A percentile compares a stretch with the other conserved stretches of the same genome.
Evolutionary conservation across 1,140 invertebrate species (phyloP).

Genomic region (Galendromus occidentalis): DNA sequence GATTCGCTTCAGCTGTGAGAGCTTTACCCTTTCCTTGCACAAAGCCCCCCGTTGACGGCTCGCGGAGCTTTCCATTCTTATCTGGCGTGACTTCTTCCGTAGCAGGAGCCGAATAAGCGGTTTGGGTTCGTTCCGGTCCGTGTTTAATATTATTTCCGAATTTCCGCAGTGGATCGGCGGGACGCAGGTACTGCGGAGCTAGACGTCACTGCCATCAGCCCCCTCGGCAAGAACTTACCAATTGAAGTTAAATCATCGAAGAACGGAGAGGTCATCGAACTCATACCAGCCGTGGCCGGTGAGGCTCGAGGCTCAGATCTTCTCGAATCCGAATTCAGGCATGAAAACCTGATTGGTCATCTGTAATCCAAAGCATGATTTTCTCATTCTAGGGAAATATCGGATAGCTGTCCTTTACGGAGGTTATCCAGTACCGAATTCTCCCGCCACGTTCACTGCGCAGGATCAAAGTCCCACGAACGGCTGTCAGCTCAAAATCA

Average conservation of each 20-base stretch:
- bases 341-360: neutral
- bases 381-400: slow-evolving; percentile 50
- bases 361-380: neutral
- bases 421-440: slow-evolving; percentile 39
- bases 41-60: neutral
- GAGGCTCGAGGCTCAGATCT: neutral
- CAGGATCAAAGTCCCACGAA: neutral
- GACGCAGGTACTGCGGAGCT: slow-evolving; percentile 73
- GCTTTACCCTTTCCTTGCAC: no score
- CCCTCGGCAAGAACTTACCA: slow-evolving; percentile 62
- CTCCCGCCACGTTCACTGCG: slow-evolving; percentile 21
- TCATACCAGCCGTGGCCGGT: slow-evolving; percentile 48
- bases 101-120: neutral
- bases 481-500: slow-evolving; percentile 35
- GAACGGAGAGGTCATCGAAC: slow-evolving; percentile 44
- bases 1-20: slow-evolving; percentile 57
- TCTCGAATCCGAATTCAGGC: neutral
- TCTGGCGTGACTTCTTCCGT: neutral
- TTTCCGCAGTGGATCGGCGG: slow-evolving; percentile 49
- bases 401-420: slow-evolving; percentile 71
- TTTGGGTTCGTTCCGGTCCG: neutral
- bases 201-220: slow-evolving; percentile 66
- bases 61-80: neutral
- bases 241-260: slow-evolving; percentile 53
- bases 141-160: neutral